phyloP scores from a whole-genome alignment of 2,888 invertebrate species.

The Invenusta paracnida region DNA sequence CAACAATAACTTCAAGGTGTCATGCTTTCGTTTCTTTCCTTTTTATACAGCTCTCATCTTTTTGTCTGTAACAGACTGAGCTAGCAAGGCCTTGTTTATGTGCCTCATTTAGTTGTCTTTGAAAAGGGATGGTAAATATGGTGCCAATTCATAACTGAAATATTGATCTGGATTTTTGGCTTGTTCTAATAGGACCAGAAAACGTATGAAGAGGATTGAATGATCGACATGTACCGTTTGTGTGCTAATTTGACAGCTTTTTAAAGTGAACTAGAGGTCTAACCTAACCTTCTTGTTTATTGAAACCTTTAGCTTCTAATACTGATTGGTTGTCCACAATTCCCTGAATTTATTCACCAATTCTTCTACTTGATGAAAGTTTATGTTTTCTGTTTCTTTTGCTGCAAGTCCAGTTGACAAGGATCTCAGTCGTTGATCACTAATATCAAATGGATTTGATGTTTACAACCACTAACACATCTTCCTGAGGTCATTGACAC shows the following conservation, averaged over 20 bases:
- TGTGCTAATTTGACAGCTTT: not conserved
- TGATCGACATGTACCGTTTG: not conserved
- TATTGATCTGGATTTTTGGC: not conserved
- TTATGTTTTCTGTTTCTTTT: not conserved
- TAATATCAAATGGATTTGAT: not conserved
- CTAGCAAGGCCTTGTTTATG: not conserved
- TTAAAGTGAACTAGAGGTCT: not conserved
- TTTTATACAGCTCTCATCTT: not conserved
- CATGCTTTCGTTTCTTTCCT: not conserved
- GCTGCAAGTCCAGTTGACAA: not conserved
- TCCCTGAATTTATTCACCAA: not conserved
- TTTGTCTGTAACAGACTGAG: not conserved
- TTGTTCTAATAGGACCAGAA: not conserved
- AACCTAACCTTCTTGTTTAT: not conserved
- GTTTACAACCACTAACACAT: not conserved
- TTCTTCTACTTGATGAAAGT: not conserved
- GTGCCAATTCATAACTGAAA: not conserved
- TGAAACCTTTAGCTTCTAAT: not conserved
- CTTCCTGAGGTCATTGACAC: not conserved
- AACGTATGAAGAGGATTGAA: not conserved
- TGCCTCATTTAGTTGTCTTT: not conserved
- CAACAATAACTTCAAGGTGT: not conserved
- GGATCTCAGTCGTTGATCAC: not conserved
- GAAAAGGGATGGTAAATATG: not conserved
- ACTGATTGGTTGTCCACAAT: not conserved